phyloP scores from a whole-genome alignment of 2,113 vertebrate species.

The Strix aluco region DNA sequence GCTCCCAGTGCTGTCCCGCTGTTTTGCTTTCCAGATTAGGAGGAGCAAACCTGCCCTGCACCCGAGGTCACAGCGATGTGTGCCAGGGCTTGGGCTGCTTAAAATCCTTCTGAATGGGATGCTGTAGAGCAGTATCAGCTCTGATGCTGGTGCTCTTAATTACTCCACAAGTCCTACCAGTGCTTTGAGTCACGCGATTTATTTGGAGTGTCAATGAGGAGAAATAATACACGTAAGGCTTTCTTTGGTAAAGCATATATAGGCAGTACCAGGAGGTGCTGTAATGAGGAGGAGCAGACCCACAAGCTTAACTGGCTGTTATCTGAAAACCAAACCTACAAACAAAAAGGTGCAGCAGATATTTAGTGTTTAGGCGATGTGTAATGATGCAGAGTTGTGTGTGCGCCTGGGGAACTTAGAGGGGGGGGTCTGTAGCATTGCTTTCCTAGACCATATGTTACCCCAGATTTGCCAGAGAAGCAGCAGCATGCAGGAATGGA shows the following conservation, averaged over 20 bases:
- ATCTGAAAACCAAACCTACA: not conserved
- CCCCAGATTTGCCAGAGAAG: not conserved
- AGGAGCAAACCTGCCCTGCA: not conserved
- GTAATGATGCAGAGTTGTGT: not conserved
- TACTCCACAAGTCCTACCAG: not conserved
- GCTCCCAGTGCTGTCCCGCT: not conserved
- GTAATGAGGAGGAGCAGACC: not conserved
- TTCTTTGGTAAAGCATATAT: not conserved
- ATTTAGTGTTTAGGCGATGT: not conserved
- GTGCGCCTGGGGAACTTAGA: not conserved
- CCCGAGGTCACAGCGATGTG: not conserved
- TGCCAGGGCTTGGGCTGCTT: not conserved
- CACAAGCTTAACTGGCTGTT: not conserved
- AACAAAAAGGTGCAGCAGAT: not conserved
- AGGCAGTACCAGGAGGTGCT: not conserved
- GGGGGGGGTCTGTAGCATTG: not conserved
- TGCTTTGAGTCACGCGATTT: not conserved
- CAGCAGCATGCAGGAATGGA: not conserved
- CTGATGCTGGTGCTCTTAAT: not conserved
- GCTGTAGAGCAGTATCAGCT: not conserved
- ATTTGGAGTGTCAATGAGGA: not conserved
- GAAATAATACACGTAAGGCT: not conserved
- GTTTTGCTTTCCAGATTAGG: not conserved
- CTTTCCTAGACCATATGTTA: not conserved
- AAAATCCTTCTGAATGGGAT: not conserved